phyloP scores from a whole-genome alignment of 1,140 invertebrate genomes.

The Drosophila mayri region DNA sequence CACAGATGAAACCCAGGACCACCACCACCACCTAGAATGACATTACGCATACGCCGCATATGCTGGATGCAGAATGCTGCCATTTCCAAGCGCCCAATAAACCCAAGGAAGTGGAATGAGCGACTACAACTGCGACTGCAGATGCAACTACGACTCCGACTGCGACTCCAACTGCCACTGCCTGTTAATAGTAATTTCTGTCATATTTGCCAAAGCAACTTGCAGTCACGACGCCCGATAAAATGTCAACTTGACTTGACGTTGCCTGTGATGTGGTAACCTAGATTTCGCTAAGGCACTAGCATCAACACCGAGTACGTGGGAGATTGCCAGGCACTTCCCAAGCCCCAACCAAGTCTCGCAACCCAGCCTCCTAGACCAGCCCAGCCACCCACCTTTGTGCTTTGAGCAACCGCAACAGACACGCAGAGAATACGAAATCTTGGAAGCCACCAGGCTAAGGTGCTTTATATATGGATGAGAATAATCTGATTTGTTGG shows the following conservation, averaged over 20 bases:
- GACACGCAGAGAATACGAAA: slow-evolving; percentile 9
- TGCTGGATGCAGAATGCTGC: slow-evolving; percentile 58
- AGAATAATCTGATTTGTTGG: not conserved
- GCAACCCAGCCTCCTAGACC: not conserved
- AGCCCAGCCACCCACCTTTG: slow-evolving; percentile 7
- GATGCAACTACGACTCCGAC: not conserved
- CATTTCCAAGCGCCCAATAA: slow-evolving; percentile 69
- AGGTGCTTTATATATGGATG: not conserved
- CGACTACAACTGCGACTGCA: slow-evolving; percentile 5
- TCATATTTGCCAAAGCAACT: slow-evolving; percentile 65
- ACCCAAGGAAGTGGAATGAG: slow-evolving; percentile 46
- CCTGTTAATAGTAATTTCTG: slow-evolving; percentile 75
- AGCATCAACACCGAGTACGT: slow-evolving; percentile 27
- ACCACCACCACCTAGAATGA: slow-evolving; percentile 15
- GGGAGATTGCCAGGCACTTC: slow-evolving; percentile 23
- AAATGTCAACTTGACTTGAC: slow-evolving; percentile 73
- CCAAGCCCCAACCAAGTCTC: no score
- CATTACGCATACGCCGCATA: slow-evolving; percentile 73
- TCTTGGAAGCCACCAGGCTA: not conserved
- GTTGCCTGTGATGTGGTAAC: slow-evolving; percentile 59
- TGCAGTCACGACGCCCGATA: slow-evolving; percentile 55
- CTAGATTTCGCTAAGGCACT: slow-evolving; percentile 48
- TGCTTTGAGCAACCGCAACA: slow-evolving; percentile 20
- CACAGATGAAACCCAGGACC: slow-evolving; percentile 23
- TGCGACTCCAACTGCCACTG: slow-evolving; percentile 10